Percentiles rank a stretch among this genome's conserved stretches.
phyloP scores from a whole-genome alignment of 2,888 invertebrate genomes.

The Linnaemya vulpina region DNA sequence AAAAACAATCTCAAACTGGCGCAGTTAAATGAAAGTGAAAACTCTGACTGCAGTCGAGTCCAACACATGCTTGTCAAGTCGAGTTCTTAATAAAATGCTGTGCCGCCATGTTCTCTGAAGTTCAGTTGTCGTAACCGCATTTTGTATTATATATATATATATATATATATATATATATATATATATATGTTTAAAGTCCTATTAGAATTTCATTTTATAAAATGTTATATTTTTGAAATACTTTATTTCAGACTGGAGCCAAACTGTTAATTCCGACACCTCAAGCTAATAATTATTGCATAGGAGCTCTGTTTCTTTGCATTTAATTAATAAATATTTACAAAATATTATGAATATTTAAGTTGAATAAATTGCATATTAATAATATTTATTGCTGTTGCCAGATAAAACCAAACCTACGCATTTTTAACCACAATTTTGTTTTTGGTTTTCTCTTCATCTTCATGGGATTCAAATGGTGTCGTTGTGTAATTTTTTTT shows the following conservation, averaged over 20 bases:
- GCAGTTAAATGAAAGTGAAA: no score
- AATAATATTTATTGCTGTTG: constrained; percentile 67
- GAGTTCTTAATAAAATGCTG: no score
- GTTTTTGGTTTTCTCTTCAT: constrained; percentile 48
- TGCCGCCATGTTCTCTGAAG: no score
- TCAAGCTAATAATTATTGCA: neutral
- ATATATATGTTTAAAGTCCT: neutral
- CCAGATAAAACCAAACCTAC: constrained; percentile 66
- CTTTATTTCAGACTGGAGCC: neutral
- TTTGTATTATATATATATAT: no score
- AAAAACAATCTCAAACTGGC: no score
- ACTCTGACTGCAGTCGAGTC: no score
- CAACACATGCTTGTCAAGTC: no score
- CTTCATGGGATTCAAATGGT: constrained; percentile 69
- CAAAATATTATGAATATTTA: constrained; percentile 71
- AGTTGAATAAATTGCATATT: constrained; percentile 70
- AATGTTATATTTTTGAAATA: neutral
- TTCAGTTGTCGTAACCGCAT: no score
- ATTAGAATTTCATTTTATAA: neutral
- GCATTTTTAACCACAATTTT: constrained; percentile 48
- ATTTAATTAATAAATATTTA: constrained; percentile 66
- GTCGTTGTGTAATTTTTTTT: constrained; percentile 29
- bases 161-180: no score
- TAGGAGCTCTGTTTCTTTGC: constrained; percentile 9
- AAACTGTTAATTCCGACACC: neutral